A percentile compares a stretch with the other conserved stretches of the same genome.
phyloP scores from a whole-genome alignment of 1,140 invertebrate genomes.

The Hermetia illucens region DNA sequence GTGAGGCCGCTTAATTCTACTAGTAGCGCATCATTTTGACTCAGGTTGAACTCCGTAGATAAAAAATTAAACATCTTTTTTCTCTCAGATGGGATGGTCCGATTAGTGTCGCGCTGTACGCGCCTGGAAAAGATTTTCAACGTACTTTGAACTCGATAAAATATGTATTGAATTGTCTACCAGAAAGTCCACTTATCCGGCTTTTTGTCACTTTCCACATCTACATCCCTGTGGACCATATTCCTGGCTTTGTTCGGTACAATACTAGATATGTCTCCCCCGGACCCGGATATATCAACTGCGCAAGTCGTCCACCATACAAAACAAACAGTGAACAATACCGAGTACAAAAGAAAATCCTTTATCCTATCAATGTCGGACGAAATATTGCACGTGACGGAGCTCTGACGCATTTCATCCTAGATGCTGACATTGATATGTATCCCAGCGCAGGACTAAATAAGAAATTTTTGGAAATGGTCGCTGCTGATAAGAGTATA shows the following conservation, averaged over 20 bases:
- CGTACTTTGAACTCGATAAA: slow-evolving; percentile 47
- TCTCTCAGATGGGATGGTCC: slow-evolving; percentile 44
- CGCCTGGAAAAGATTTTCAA: slow-evolving; percentile 52
- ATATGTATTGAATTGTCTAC: slow-evolving; percentile 48
- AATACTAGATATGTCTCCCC: no score
- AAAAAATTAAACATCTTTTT: neutral
- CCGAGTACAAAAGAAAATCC: slow-evolving; percentile 57
- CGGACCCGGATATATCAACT: no score
- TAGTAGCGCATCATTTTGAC: neutral
- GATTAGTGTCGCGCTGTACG: slow-evolving; percentile 59
- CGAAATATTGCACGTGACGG: slow-evolving; percentile 69
- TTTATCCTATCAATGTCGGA: slow-evolving; percentile 79
- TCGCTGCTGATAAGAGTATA: slow-evolving; percentile 49
- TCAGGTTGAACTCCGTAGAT: no score
- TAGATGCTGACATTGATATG: slow-evolving; percentile 76
- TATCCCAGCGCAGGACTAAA: slow-evolving; percentile 66
- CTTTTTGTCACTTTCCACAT: slow-evolving; percentile 72
- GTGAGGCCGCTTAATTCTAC: slow-evolving; percentile 23
- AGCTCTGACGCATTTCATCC: slow-evolving; percentile 65
- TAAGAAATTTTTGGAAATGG: slow-evolving; percentile 62
- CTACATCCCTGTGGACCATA: slow-evolving; percentile 67
- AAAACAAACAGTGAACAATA: slow-evolving; percentile 36
- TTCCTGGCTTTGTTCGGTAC: slow-evolving; percentile 56
- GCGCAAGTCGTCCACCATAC: slow-evolving; percentile 53
- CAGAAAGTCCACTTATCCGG: slow-evolving; percentile 44